Conservation (phyloP, 1,140 invertebrate species). For the Drosophila arawakana region DNA sequence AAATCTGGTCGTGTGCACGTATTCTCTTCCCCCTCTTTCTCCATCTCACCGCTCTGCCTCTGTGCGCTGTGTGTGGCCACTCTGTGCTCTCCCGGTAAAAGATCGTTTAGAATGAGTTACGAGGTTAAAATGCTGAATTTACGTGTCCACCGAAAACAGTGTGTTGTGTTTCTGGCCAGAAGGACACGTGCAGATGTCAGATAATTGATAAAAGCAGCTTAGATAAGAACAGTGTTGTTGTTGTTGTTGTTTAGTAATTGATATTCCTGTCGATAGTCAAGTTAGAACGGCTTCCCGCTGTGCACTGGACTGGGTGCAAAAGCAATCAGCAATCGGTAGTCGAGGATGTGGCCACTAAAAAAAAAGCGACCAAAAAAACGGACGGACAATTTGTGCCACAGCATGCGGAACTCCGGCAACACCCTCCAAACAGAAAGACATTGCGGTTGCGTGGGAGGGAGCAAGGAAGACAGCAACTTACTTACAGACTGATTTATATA, state of each 20-base stretch:
- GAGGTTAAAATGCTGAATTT: slow-evolving; percentile 49
- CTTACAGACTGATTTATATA: slow-evolving; percentile 13
- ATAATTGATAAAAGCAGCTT: slow-evolving; percentile 70
- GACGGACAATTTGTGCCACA: slow-evolving; percentile 78
- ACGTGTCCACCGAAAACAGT: slow-evolving; percentile 50
- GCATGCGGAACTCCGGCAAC: slow-evolving; percentile 63
- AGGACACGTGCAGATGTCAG: slow-evolving; percentile 59
- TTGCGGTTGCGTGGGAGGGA: background rate
- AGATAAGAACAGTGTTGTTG: slow-evolving; percentile 61
- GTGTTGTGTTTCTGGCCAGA: slow-evolving; percentile 3
- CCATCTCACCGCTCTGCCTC: too few species aligned
- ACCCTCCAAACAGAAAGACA: slow-evolving; percentile 44
- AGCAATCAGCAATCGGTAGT: slow-evolving; percentile 46
- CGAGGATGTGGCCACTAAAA: slow-evolving; percentile 50
- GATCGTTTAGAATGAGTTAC: slow-evolving; percentile 76
- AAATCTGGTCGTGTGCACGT: slow-evolving; percentile 75
- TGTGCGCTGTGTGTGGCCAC: slow-evolving; percentile 32
- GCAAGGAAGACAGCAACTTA: slow-evolving; percentile 8
- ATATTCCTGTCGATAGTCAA: slow-evolving; percentile 62
- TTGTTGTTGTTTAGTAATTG: slow-evolving; percentile 65
- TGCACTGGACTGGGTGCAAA: slow-evolving; percentile 34
- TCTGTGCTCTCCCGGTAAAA: slow-evolving; percentile 25
- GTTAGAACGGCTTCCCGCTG: slow-evolving; percentile 51
- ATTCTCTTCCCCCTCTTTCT: background rate
- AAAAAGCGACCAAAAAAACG: slow-evolving; percentile 27